Base-by-base conservation (phyloP, 2,888 invertebrate species). In the Leucoma salicis region DNA sequence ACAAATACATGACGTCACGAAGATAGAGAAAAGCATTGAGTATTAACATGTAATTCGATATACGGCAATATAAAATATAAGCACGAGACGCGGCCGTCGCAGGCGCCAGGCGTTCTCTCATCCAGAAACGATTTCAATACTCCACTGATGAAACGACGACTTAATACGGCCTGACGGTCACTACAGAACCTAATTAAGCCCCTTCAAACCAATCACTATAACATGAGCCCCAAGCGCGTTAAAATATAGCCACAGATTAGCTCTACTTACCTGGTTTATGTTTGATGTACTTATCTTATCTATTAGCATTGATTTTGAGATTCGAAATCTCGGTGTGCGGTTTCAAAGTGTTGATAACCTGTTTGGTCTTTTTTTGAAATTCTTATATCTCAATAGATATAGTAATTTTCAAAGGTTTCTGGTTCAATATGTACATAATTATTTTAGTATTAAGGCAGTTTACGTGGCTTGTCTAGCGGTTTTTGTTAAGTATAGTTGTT, bases 121-220 rank as follows among this genome's bases (percentile, higher is more conserved):
- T 78, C 88, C 87, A 85, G 87, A 85, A 86, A 86, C 58, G 38
- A 70, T 74, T 67, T 27, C 43, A 31, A 38, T 38, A 73, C 73
- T 69, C 56, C 62, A 62, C 80, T 89, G 89, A 89, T 86, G 86
- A 80, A 89, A 83, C 84, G 87, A 81, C 73, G 70, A 66, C 74
- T 77, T 88, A 88, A 89, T 86, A 74, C 76, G 76, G 74, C 61
- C 59, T 80, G 88, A 89, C 88, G 86, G 85, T 82, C 82, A 82
- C 82, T 78, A 79, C 76, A 76, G 69, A 79, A 74, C 78, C 87
- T 88, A 89, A 89, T 88, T 89, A 89, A 84, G 78, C 76, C 69
- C 65, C 71, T 66, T 66, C 55, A 38, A 11, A 45, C 25, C 35
- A 51, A 57, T 82, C 78, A 78, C 3, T 46, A 37, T 62, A 62